Percentiles rank a stretch among this genome's conserved stretches.
Conservation (phyloP, 2,113 vertebrate species). For the Podarcis raffonei region DNA sequence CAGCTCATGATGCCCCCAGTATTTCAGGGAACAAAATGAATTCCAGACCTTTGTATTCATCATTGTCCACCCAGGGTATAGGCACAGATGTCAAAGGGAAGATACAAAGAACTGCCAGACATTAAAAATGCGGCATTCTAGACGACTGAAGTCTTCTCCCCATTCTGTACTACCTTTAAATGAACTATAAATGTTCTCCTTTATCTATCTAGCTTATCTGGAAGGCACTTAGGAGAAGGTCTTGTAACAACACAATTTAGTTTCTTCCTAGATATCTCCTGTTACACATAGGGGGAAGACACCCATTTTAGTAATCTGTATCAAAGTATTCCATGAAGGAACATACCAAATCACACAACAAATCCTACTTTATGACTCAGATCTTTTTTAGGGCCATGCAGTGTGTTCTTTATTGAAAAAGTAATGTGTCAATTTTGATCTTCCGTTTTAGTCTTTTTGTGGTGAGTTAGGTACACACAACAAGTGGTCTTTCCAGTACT, state of each 20-base stretch:
- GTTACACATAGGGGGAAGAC: background rate
- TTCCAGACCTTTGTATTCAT: background rate
- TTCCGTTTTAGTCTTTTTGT: conserved; percentile 40
- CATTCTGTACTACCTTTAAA: background rate
- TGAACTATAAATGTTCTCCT: background rate
- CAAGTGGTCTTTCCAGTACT: conserved; percentile 48
- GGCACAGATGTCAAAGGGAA: background rate
- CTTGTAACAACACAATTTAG: background rate
- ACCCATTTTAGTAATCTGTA: background rate
- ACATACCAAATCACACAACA: conserved; percentile 39
- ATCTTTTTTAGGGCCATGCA: conserved; percentile 38
- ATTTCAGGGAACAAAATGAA: background rate
- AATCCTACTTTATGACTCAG: conserved; percentile 45
- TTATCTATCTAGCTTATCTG: background rate
- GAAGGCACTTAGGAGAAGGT: background rate
- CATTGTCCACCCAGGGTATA: background rate
- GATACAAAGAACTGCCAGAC: background rate
- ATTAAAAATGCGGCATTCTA: background rate
- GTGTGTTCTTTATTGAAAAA: conserved; percentile 48
- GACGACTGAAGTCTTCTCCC: background rate
- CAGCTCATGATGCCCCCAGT: background rate
- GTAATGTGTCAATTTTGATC: conserved; percentile 42
- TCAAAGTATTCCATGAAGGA: background rate
- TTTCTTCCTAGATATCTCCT: background rate
- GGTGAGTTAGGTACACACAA: conserved; percentile 44